A percentile compares a stretch with the other conserved stretches of the same genome.
These are phyloP conservation scores for Synodontis membranacea DNA, from an alignment of 2,113 vertebrate genomes.

Conservation along the genomic window DNA sequence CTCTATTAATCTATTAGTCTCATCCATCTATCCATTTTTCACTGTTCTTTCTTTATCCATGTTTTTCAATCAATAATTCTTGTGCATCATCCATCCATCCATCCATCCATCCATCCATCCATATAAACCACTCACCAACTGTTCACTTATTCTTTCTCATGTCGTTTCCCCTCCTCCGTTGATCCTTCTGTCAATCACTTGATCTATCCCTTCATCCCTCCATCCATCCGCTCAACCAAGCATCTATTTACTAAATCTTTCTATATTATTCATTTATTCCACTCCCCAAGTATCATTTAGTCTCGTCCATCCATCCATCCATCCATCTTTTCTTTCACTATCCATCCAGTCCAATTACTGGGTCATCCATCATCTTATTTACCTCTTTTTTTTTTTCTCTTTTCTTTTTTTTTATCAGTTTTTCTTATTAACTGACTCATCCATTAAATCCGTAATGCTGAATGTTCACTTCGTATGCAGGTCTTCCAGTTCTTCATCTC, in stretches of 20 bases:
- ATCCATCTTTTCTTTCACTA: neutral
- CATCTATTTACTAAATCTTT: no score
- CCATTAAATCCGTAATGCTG: neutral
- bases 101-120: neutral
- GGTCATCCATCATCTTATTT: neutral
- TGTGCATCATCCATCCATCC: neutral
- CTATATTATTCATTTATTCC: neutral
- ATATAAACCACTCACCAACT: neutral
- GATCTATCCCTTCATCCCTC: no score
- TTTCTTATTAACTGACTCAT: neutral
- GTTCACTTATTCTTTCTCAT: neutral
- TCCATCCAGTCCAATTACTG: neutral
- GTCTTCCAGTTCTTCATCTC: conserved; percentile 84
- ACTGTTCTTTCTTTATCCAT: neutral
- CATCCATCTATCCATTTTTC: neutral
- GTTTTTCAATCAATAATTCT: neutral
- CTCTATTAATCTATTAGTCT: neutral
- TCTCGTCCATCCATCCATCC: neutral
- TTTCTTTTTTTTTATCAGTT: no score
- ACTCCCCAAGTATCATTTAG: neutral
- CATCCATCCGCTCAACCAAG: neutral
- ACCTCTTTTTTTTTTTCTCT: neutral
- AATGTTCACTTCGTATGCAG: conserved; percentile 54
- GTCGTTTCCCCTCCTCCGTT: no score
- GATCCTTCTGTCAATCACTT: no score